Percentiles rank a stretch among this genome's conserved stretches.
These are phyloP conservation scores for Mylabris sibirica DNA, from an alignment of 2,888 invertebrate genomes.

Conservation along the genomic window DNA sequence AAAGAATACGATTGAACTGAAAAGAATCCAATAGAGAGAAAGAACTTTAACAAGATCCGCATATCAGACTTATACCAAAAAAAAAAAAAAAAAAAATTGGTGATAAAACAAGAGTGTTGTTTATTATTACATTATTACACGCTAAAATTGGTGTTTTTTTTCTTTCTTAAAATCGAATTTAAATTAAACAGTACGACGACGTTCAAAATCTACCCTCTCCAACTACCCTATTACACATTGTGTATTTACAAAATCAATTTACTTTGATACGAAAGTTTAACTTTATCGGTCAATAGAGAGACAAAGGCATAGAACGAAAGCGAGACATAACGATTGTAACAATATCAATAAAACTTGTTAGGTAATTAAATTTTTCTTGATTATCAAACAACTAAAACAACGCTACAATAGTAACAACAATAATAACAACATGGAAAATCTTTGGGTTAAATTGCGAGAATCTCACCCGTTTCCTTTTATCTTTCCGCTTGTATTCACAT, in stretches of 20 bases:
- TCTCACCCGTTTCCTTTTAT: background rate
- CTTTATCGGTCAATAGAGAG: conserved; percentile 35
- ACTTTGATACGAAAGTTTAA: conserved; percentile 32
- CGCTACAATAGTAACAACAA: background rate
- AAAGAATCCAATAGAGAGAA: background rate
- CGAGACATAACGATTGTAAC: background rate
- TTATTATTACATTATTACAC: no score
- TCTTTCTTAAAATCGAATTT: no score
- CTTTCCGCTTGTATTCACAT: background rate
- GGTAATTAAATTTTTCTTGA: conserved; percentile 8
- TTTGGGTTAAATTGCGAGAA: background rate
- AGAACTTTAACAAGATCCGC: background rate
- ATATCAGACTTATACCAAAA: background rate
- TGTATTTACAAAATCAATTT: conserved; percentile 37
- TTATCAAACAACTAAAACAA: background rate
- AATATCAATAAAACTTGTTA: conserved; percentile 2
- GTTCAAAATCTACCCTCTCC: conserved; percentile 16
- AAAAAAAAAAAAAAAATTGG: background rate
- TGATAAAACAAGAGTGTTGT: no score
- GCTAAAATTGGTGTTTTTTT: no score
- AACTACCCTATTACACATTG: conserved; percentile 1
- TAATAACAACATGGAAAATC: background rate
- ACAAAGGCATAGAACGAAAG: background rate
- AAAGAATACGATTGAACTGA: background rate
- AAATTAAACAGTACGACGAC: background rate